Evolutionary conservation across 2,888 invertebrate genomes (phyloP).

Genomic region (Drosophila greeni): DNA sequence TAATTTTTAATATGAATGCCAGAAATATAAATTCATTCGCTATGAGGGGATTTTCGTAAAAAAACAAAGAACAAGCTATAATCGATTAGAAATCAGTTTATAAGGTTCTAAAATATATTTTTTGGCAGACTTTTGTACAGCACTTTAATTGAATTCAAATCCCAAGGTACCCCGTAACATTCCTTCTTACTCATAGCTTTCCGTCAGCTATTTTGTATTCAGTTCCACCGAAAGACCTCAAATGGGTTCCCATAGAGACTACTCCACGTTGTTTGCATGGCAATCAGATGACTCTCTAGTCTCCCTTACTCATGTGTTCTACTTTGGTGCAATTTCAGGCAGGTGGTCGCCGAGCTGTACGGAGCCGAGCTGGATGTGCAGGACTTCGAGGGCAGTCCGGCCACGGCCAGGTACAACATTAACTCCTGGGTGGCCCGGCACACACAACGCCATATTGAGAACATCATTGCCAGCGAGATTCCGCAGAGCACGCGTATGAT

Average conservation of each 20-base stretch:
- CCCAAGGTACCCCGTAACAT: background rate
- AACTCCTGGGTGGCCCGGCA: conserved; percentile 82
- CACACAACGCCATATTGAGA: conserved; percentile 82
- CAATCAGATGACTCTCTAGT: background rate
- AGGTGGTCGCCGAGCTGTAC: conserved; percentile 80
- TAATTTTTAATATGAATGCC: background rate
- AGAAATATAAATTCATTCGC: too few species aligned
- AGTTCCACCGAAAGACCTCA: background rate
- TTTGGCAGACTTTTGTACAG: background rate
- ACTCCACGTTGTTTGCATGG: conserved; percentile 3
- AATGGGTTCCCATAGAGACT: background rate
- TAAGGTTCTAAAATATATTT: background rate
- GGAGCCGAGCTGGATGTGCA: conserved; percentile 80
- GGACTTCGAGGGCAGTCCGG: conserved; percentile 79
- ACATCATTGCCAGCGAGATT: conserved; percentile 80
- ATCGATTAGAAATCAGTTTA: background rate
- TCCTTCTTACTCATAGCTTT: background rate
- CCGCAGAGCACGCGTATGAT: conserved; percentile 81
- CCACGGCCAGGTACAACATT: conserved; percentile 79
- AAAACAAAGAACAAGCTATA: too few species aligned
- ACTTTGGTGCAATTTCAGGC: conserved; percentile 46
- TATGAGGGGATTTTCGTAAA: too few species aligned
- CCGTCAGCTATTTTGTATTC: background rate
- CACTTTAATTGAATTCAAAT: background rate
- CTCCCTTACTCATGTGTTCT: conserved; percentile 5